Evolutionary conservation across 2,797 vertebrate species (phyloP).

Genomic region (Gambusia yucatana): DNA sequence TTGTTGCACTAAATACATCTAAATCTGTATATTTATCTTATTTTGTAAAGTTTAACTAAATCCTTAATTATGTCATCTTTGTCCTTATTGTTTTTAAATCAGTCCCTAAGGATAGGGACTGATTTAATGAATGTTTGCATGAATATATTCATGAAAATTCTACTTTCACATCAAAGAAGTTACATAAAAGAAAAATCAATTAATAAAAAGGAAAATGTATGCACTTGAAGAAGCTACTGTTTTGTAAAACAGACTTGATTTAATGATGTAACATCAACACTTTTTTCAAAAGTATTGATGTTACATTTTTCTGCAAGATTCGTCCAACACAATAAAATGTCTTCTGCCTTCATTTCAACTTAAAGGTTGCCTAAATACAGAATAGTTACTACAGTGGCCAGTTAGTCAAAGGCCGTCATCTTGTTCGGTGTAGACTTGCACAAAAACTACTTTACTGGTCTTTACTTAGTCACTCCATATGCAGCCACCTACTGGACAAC

Average conservation of each 20-base stretch:
- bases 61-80: background rate
- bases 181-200: background rate
- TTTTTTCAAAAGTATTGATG: background rate
- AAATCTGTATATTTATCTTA: background rate
- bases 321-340: background rate
- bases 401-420: background rate
- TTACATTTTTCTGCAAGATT: background rate
- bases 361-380: background rate
- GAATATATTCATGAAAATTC: background rate
- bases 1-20: background rate
- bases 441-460: background rate
- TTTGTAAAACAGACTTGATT: background rate
- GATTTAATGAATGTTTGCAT: background rate
- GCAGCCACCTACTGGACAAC: background rate
- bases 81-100: background rate
- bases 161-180: background rate
- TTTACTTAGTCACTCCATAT: background rate
- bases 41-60: background rate
- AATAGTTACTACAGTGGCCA: background rate
- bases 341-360: background rate
- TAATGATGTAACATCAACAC: too few relatives aligned
- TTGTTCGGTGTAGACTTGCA: background rate
- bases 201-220: background rate
- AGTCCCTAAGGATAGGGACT: background rate
- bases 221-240: background rate